Evolutionary conservation across 2,888 invertebrate species (phyloP).

Genomic region (Eugnorisma glareosa): DNA sequence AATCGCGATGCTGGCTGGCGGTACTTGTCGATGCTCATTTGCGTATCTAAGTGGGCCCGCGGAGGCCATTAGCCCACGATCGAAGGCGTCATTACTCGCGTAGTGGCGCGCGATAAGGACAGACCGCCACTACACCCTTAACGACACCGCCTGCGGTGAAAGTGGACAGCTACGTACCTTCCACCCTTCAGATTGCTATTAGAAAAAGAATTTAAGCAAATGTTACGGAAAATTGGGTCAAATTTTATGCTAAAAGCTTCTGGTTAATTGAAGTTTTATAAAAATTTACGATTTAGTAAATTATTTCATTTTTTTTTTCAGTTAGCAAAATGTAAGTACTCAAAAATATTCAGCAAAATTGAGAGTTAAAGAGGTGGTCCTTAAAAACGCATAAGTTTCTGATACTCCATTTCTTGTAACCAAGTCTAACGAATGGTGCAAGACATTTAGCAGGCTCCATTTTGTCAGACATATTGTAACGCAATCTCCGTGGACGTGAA

Average conservation of each 20-base stretch:
- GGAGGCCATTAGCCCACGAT: slow-evolving; percentile 89
- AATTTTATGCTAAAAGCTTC: slow-evolving; percentile 65
- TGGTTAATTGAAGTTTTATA: slow-evolving; percentile 65
- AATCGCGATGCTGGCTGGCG: slow-evolving; percentile 77
- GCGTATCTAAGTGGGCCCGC: slow-evolving; percentile 90
- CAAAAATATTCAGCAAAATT: slow-evolving; percentile 20
- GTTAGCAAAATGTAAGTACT: slow-evolving; percentile 15
- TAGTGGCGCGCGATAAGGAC: slow-evolving; percentile 87
- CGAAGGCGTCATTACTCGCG: slow-evolving; percentile 89
- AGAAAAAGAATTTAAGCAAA: slow-evolving; percentile 70
- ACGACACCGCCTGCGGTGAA: slow-evolving; percentile 80
- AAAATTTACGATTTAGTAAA: slow-evolving; percentile 63
- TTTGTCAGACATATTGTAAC: slow-evolving; percentile 9
- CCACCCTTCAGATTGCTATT: slow-evolving; percentile 73
- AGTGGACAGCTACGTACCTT: slow-evolving; percentile 84
- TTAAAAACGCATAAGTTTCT: slow-evolving; percentile 31
- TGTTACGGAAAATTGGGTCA: slow-evolving; percentile 68
- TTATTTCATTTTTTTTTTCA: slow-evolving; percentile 43
- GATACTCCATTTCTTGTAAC: slow-evolving; percentile 10
- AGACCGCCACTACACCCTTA: slow-evolving; percentile 82
- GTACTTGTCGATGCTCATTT: slow-evolving; percentile 88
- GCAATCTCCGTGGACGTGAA: slow-evolving; percentile 18
- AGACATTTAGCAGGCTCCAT: slow-evolving; percentile 4
- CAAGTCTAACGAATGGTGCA: slow-evolving; percentile 4
- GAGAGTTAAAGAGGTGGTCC: slow-evolving; percentile 16